A percentile compares a stretch with the other conserved stretches of the same genome.
Evolutionary conservation across 2,113 vertebrate species (phyloP).

Genomic region (Austrofundulus limnaeus): DNA sequence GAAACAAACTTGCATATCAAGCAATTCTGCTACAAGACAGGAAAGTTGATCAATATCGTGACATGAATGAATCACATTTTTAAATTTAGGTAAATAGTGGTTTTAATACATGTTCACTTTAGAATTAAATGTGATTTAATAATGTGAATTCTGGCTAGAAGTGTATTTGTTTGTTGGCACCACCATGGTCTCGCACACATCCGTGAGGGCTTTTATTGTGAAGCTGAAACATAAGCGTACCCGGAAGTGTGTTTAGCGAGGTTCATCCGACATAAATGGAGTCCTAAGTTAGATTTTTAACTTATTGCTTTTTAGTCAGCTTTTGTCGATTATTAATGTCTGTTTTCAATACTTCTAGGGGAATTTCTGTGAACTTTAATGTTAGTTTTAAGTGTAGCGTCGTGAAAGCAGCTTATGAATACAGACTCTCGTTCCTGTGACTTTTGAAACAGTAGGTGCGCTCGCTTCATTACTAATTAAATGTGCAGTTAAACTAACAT

Average conservation of each 20-base stretch:
- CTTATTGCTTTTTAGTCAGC: not conserved
- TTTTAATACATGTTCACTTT: too few species aligned
- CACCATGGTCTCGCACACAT: not conserved
- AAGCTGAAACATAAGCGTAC: not conserved
- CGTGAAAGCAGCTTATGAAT: conserved; percentile 9
- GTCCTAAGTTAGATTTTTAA: not conserved
- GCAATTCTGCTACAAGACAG: too few species aligned
- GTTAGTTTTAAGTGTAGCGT: not conserved
- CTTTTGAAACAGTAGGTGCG: conserved; percentile 28
- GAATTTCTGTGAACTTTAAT: not conserved
- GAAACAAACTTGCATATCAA: too few species aligned
- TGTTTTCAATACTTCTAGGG: not conserved
- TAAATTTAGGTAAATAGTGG: too few species aligned
- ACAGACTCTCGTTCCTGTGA: not conserved
- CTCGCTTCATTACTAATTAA: not conserved
- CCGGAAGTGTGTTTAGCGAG: conserved; percentile 48
- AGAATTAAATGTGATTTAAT: too few species aligned
- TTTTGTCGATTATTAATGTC: too few species aligned
- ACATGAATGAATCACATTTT: too few species aligned
- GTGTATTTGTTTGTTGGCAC: too few species aligned
- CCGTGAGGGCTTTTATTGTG: conserved; percentile 41
- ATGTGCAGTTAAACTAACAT: too few species aligned
- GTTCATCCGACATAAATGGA: not conserved
- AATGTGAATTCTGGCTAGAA: too few species aligned
- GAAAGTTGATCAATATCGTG: too few species aligned